These are phyloP conservation scores for Hylyphantes graminicola DNA, from an alignment of 1,140 invertebrate genomes.

Conservation along the genomic window DNA sequence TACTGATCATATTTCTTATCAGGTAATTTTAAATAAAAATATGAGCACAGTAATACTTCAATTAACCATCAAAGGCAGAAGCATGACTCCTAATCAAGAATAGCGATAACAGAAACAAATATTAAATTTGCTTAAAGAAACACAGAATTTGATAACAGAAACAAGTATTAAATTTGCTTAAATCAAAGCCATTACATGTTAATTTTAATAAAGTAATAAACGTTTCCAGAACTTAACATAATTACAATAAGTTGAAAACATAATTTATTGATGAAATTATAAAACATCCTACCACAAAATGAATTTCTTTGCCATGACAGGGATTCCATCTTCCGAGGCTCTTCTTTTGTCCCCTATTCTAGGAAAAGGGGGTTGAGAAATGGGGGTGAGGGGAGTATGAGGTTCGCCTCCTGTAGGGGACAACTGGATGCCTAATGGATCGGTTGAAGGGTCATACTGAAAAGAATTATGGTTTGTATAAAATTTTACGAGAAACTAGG, in stretches of 20 bases:
- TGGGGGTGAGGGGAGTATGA: conserved; percentile 66
- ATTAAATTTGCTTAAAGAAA: background rate
- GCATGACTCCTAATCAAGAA: no score
- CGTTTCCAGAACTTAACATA: background rate
- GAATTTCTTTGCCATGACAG: conserved; percentile 77
- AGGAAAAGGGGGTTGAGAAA: conserved; percentile 33
- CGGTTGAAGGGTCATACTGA: conserved; percentile 89
- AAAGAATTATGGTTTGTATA: conserved; percentile 62
- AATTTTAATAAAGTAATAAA: background rate
- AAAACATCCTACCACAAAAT: conserved; percentile 67
- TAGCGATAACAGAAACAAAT: background rate
- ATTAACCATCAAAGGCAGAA: no score
- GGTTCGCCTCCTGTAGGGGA: conserved; percentile 67
- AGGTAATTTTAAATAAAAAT: no score
- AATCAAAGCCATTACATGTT: background rate
- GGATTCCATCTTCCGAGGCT: conserved; percentile 61
- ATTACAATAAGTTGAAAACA: background rate
- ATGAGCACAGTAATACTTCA: no score
- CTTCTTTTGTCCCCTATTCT: conserved; percentile 70
- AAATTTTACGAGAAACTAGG: no score
- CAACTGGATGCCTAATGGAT: conserved; percentile 87
- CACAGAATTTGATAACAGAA: no score
- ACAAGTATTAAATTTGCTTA: background rate
- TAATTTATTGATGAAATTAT: background rate
- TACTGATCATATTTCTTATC: no score